Evolutionary conservation across 2,888 invertebrate species (phyloP), one percentile per base, ranked within the genome.

Genomic region (Eupithecia dodoneata): DNA sequence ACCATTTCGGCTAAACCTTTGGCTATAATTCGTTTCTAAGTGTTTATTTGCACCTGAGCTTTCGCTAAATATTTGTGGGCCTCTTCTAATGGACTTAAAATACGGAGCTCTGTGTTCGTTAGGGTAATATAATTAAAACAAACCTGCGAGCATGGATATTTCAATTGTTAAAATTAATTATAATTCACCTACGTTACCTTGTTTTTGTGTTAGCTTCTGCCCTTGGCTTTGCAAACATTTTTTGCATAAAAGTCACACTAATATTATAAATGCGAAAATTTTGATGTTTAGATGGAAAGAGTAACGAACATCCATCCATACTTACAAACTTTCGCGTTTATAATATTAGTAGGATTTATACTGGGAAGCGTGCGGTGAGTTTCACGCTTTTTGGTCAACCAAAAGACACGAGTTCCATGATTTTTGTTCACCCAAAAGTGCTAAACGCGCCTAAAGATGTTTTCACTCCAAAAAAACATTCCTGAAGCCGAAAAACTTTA

Each of bases 21-120:
- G 80, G 85, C 81, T 80, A 85, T 88, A 88, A 86, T 89, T 87
- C 85, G 82, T 79, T 83, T 85, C 79, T 86, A 87, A 88, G 87
- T 84, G 86, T 77, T 79, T 80, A 83, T 84, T 87, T 82, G 83
- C 89, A 89, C 88, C 87, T 89, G 89, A 74, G 74, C 73, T 72
- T 76, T 72, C 72, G 71, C 70, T 74, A 71, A 74, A 72, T 67
- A 45, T 73, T 73, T 69, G 66, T 73, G 65, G 66, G 49, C 65
- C 47, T 65, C n/a, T 72, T 66, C 65, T 73, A 45, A 49, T 42
- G 63, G 72, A 65, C 72, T 71, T 52, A 30, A 65, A 65, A 59
- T 73, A 65, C 47, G 10, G 15, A 47, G 45, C 18, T 44, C 45
- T 47, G 44, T 59, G 44, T 63, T 72, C 12, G 55, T 52, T 42